Conservation (phyloP, 2,888 invertebrate genomes). For the Glaucopsyche alexis region DNA sequence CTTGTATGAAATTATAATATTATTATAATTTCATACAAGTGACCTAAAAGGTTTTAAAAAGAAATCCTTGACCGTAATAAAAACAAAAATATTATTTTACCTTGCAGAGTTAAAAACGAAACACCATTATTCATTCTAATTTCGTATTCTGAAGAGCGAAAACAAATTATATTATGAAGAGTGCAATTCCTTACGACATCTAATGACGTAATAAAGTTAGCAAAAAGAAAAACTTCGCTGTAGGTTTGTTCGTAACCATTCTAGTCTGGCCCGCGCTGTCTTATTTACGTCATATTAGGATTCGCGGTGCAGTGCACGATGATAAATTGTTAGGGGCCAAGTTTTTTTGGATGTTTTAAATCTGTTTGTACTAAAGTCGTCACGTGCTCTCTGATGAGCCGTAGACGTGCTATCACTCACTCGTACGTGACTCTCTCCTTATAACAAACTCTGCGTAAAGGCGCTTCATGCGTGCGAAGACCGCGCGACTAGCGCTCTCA, state of each 20-base stretch:
- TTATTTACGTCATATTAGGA: constrained; percentile 43
- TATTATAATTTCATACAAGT: neutral
- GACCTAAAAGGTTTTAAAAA: neutral
- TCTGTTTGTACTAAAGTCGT: constrained; percentile 78
- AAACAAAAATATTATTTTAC: neutral
- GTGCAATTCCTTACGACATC: constrained; percentile 72
- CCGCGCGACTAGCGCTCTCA: neutral
- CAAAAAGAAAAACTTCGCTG: constrained; percentile 59
- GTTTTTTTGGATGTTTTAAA: constrained; percentile 65
- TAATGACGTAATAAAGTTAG: constrained; percentile 77
- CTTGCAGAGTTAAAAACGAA: constrained; percentile 2
- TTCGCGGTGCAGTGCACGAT: constrained; percentile 27
- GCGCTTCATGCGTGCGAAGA: neutral
- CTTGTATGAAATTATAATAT: too few relatives aligned
- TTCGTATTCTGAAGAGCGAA: constrained; percentile 36
- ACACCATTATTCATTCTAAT: constrained; percentile 27
- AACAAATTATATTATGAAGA: constrained; percentile 65
- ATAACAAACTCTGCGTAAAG: constrained; percentile 50
- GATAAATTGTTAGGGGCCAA: constrained; percentile 48
- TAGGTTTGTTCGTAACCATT: constrained; percentile 60
- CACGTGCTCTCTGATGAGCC: constrained; percentile 79
- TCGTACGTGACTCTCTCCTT: constrained; percentile 73
- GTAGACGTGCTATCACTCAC: constrained; percentile 78
- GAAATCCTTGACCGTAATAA: constrained; percentile 2
- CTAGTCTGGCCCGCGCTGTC: constrained; percentile 49